phyloP scores from a whole-genome alignment of 2,113 vertebrate genomes.

The Asarcornis scutulata region DNA sequence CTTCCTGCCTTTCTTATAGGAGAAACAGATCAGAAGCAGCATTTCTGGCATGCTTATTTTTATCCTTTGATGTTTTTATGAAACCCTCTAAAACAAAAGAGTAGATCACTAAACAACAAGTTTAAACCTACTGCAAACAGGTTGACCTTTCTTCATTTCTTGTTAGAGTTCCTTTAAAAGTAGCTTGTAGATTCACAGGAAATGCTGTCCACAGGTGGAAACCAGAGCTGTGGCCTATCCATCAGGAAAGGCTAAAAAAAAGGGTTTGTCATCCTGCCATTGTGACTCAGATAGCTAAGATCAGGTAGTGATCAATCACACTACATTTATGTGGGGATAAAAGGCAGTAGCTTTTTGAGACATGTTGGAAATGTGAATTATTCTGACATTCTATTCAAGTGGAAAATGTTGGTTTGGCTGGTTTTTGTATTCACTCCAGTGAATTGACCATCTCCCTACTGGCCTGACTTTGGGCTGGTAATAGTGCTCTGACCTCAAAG shows the following conservation, averaged over 20 bases:
- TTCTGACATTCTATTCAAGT: neutral
- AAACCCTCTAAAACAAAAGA: neutral
- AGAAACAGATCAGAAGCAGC: neutral
- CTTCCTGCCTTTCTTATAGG: neutral
- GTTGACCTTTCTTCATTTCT: neutral
- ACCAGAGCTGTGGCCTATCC: neutral
- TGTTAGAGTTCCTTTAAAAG: neutral
- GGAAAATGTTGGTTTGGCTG: neutral
- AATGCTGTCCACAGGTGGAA: accelerated
- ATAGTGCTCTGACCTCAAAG: neutral
- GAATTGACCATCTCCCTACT: neutral
- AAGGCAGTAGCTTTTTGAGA: neutral
- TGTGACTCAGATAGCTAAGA: neutral
- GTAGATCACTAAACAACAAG: neutral
- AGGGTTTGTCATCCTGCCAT: accelerated
- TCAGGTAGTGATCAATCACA: neutral
- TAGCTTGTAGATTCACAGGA: neutral
- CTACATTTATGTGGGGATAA: neutral
- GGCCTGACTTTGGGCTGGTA: neutral
- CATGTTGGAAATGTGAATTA: neutral
- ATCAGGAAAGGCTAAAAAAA: neutral
- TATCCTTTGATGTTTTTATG: neutral
- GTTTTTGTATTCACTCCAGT: neutral
- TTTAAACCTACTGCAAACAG: neutral
- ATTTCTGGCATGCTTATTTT: neutral